Base-by-base conservation (phyloP, 2,888 invertebrate genomes). In the Ochropleura plecta region DNA sequence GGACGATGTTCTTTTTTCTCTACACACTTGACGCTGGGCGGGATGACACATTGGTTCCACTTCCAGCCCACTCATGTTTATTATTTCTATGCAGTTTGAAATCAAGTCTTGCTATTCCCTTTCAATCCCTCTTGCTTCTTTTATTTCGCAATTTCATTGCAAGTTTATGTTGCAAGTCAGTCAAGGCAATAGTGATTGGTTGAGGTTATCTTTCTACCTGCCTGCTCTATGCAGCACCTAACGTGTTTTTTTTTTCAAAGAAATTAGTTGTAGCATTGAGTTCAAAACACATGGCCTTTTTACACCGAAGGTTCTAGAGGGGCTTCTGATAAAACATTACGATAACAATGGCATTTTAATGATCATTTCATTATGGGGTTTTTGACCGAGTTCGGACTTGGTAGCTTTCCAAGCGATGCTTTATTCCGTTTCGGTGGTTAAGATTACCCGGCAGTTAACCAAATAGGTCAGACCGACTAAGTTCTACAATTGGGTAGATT, bases 291-390 rank as follows among this genome's bases (percentile, higher is more conserved):
- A 8, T 46, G 10, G 18, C 7, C 16, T 40, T 51, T 16, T 64
- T 30, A 44, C 6, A 12, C 1, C 6, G 49, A n/a, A 49, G 30
- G 49, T 16, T 65, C 40, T 42, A 42, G 18, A 55, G 55, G 0
- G 20, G 42, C 0, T 53, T 73, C 6, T 30, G 42, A 65, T 51
- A 18, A 10, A 16, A 16, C 18, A 20, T 18, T 49, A 64, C 20
- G 42, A 76, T 42, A 42, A 12, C 67, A 60, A 78, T 42, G 40
- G 77, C 42, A 76, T 66, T 75, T 30, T 30, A 64, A 49, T 76
- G 30, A 18, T 10, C n/a, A 57, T 46, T 18, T 12, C 12, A 59
- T 10, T 65, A 60, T 2, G 53, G 12, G 51, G 70, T 14, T 70
- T 79, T 48, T 76, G 59, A 71, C 46, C 7, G 14, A 44, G 51